Conservation (phyloP, 2,797 vertebrate species). For the Hypotaenidia okinawae region DNA sequence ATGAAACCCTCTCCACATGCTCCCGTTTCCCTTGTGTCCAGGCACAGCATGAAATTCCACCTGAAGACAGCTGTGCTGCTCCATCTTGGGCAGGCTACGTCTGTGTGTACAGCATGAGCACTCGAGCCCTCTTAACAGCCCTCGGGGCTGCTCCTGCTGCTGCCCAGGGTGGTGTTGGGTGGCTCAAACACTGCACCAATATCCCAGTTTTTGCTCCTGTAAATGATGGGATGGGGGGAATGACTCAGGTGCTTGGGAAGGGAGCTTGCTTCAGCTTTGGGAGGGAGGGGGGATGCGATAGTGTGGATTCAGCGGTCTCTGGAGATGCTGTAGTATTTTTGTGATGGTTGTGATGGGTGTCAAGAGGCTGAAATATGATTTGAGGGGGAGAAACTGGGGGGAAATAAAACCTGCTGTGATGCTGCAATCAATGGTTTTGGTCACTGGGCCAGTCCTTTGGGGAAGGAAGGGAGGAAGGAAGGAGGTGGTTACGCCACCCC, state of each 20-base stretch:
- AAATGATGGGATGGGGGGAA: not conserved
- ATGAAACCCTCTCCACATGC: fast-evolving
- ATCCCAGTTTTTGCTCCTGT: fast-evolving
- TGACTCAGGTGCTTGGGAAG: not conserved
- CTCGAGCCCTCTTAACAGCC: not conserved
- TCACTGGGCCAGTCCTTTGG: not conserved
- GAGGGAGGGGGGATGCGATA: not conserved
- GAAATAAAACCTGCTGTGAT: constrained; percentile 12
- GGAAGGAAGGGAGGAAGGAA: not conserved
- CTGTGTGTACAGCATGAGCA: not conserved
- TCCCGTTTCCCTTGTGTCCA: not conserved
- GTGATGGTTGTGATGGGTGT: not conserved
- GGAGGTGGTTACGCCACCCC: too few species aligned
- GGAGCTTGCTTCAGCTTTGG: not conserved
- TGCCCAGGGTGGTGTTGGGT: not conserved
- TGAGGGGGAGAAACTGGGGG: not conserved
- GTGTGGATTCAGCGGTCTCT: not conserved
- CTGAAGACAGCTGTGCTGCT: fast-evolving
- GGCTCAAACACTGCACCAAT: not conserved
- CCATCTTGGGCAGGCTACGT: not conserved
- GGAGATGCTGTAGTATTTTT: not conserved
- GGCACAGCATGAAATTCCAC: not conserved
- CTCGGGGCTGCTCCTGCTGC: not conserved
- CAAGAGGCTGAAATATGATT: not conserved
- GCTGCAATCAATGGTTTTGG: not conserved